Evolutionary conservation across 2,797 vertebrate species (phyloP).

Genomic region (Microctenopoma steveboyesi): DNA sequence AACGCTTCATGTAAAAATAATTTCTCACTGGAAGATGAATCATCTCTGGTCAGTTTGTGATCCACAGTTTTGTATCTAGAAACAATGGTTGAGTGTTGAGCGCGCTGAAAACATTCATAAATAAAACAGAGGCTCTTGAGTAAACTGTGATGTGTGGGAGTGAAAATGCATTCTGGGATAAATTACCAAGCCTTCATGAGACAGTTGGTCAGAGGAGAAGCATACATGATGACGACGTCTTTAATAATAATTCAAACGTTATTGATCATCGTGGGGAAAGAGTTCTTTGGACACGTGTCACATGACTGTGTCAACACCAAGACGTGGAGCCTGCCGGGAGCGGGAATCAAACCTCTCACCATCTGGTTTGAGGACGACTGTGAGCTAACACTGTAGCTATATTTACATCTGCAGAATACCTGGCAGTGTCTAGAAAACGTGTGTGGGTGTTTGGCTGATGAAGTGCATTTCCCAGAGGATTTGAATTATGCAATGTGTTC

Average conservation of each 20-base stretch:
- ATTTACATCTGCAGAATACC: conserved; percentile 50
- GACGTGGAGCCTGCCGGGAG: too few species aligned
- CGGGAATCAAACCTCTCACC: too few species aligned
- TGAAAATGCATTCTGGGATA: conserved; percentile 25
- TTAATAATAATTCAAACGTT: too few species aligned
- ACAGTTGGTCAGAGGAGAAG: conserved; percentile 11
- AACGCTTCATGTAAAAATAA: too few species aligned
- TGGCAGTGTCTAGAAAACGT: conserved; percentile 53
- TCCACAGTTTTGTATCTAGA: neutral
- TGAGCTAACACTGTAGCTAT: conserved; percentile 23
- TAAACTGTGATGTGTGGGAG: conserved; percentile 53
- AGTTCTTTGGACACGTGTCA: too few species aligned
- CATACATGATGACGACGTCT: neutral
- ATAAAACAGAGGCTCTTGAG: conserved; percentile 43
- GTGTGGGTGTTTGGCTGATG: conserved; percentile 67
- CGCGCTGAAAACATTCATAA: conserved; percentile 26
- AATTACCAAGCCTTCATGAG: conserved; percentile 9
- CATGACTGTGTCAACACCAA: too few species aligned
- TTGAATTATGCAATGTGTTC: conserved; percentile 55
- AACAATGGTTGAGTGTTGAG: conserved; percentile 22
- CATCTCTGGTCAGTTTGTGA: too few species aligned
- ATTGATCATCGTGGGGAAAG: too few species aligned
- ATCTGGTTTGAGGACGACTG: too few species aligned
- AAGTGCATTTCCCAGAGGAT: conserved; percentile 52
- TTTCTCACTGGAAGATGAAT: too few species aligned